Base-by-base conservation (phyloP, 2,113 vertebrate species). In the Chunga burmeisteri region DNA sequence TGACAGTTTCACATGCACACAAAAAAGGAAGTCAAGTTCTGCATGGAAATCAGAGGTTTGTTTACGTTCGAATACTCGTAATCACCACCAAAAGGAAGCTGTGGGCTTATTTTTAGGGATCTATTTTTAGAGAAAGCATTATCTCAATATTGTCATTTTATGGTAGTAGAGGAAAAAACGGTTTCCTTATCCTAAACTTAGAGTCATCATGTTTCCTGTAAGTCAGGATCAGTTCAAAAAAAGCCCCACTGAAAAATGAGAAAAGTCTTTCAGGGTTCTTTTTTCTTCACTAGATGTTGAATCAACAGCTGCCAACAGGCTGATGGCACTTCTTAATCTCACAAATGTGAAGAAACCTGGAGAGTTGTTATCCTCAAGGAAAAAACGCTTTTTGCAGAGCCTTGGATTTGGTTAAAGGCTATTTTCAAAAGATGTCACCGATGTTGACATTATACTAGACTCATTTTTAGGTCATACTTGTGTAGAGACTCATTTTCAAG, bases 161-260 rank as follows among this genome's bases (percentile, higher is more conserved):
- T 71, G 53, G 66, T 91, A 96, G 47, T 81, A 79, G 47, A 59
- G 73, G 18, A 16, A 71, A 86, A 92, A 86, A 91, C 11, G 3
- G 49, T 87, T 96, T 97, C 88, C 94, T 94, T 68, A 17, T 61
- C 68, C 90, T 92, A 87, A 96, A 94, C 34, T 92, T 90, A 75
- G 86, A 90, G 34, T 40, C 34, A 61, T 16, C 29, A 29, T 7
- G 2, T 75, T 96, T 96, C 91, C 95, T 83, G 52, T 88, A 88
- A 87, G 81, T n/a, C 88, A 77, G 53, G 34, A 88, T 59, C 26
- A 77, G 62, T 16, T 83, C 56, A 82, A 83, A 88, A 71, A 66
- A 86, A 55, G 11, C 7, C 4, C 1, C 27, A 77, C 7, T 36
- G 19, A 66, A 75, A 92, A 83, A 47, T 3, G 6, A 56, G 42